Percentiles rank a stretch among this genome's conserved stretches.
phyloP scores from a whole-genome alignment of 2,113 vertebrate species.

The Eupsittula cactorum region DNA sequence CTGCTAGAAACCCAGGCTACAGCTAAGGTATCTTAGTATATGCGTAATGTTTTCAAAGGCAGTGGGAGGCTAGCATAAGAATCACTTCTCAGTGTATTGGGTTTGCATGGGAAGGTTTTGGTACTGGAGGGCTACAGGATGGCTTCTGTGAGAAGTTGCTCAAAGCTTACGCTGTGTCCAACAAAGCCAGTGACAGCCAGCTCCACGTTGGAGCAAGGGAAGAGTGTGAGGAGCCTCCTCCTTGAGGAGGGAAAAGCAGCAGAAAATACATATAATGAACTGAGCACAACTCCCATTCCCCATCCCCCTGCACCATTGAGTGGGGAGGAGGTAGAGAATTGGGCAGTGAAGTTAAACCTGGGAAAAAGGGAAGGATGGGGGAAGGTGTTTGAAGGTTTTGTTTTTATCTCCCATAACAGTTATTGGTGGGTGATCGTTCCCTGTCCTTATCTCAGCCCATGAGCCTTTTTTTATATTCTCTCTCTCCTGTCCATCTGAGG shows the following conservation, averaged over 20 bases:
- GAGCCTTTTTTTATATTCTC: not conserved
- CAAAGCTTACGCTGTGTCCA: not conserved
- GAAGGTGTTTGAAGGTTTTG: not conserved
- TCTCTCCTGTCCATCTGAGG: not conserved
- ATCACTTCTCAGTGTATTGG: not conserved
- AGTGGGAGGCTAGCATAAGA: not conserved
- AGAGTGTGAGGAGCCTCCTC: not conserved
- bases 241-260: not conserved
- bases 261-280: not conserved
- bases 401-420: not conserved
- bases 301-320: not conserved
- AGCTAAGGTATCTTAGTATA: not conserved
- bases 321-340: not conserved
- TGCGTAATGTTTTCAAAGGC: not conserved
- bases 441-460: not conserved
- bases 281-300: not conserved
- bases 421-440: not conserved
- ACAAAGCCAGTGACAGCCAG: not conserved
- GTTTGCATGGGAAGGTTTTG: not conserved
- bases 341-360: not conserved
- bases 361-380: not conserved
- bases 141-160: not conserved
- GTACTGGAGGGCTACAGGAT: not conserved
- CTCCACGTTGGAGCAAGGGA: not conserved
- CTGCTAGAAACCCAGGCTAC: not conserved